Evolutionary conservation across 2,113 vertebrate genomes (phyloP), one percentile per base, ranked within the genome.

Genomic region (Microtus richardsoni): DNA sequence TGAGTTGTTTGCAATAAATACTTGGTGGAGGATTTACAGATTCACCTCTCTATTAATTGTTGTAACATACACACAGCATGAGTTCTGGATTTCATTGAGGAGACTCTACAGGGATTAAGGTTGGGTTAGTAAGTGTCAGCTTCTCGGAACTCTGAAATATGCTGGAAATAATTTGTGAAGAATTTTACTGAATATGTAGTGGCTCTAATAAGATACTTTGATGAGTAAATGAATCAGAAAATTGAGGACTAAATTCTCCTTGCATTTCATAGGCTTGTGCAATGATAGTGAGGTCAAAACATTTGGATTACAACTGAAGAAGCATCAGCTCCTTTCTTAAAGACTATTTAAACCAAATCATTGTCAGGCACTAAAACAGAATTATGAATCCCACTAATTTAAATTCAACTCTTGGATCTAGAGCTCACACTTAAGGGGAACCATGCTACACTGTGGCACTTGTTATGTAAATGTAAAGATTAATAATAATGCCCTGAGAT

Each of bases 161-260:
- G 87, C 87, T 96, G 82, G 93, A 97, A 97, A 97, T 97, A 94
- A 98, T 96, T 96, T 93, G 77, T 89, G 94, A 95, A 89, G 89
- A 95, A 94, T 12, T 93, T 96, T 93, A 80, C 82, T 97, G 95
- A 97, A 94, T 95, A 95, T 77, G 94, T 92, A 97, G 91, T 94
- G 85, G 28, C 88, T 97, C 95, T 97, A 97, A 96, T 95, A 91
- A 95, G 84, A 92, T 93, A 93, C 52, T 89, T 91, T 96, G 97
- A 97, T 91, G 94, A 95, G 88, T 87, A 97, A 98, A 97, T 97
- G 97, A 97, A 97, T 97, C 97, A 97, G 93, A 98, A 98, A 98
- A 97, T 98, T 95, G 79, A 94, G 39, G 83, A 91, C 74, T 97
- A 96, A 96, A 97, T 93, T 96, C 94, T 97, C 73, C 93, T 92